phyloP scores from a whole-genome alignment of 2,797 vertebrate species.

The Pagetopsis macropterus region DNA sequence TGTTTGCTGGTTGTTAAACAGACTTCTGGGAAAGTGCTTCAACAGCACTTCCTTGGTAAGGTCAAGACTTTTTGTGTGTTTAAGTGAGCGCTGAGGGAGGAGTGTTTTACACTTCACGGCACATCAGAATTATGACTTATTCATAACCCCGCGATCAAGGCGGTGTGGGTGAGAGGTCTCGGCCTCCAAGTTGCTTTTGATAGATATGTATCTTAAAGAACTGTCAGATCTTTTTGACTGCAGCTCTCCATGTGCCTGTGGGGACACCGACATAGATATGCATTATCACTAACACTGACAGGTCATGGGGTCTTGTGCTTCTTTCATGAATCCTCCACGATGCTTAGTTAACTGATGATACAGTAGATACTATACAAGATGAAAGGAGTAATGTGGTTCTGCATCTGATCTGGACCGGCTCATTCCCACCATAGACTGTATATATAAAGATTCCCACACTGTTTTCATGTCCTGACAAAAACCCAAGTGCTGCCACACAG shows the following conservation, averaged over 20 bases:
- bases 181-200: constrained; percentile 48
- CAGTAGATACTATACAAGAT: constrained; percentile 43
- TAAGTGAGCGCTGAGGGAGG: constrained; percentile 32
- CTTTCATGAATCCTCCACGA: constrained; percentile 44
- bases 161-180: constrained; percentile 40
- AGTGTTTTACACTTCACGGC: constrained; percentile 56
- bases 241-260: constrained; percentile 25
- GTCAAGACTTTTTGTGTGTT: constrained; percentile 56
- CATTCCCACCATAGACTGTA: constrained; percentile 35
- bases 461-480: constrained; percentile 35
- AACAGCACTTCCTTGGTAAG: constrained; percentile 43
- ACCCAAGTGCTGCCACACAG: constrained; percentile 37
- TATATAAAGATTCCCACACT: constrained; percentile 23
- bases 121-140: constrained; percentile 63
- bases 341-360: constrained; percentile 45
- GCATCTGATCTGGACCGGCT: constrained; percentile 50
- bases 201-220: constrained; percentile 51
- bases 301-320: constrained; percentile 27
- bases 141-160: constrained; percentile 38
- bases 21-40: constrained; percentile 62
- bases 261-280: constrained; percentile 42
- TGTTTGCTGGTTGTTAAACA: constrained; percentile 58
- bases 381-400: constrained; percentile 42
- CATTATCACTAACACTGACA: constrained; percentile 38
- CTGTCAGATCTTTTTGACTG: constrained; percentile 60